These are phyloP conservation scores for Cantharis rustica DNA, from an alignment of 2,888 invertebrate species.

Conservation along the genomic window DNA sequence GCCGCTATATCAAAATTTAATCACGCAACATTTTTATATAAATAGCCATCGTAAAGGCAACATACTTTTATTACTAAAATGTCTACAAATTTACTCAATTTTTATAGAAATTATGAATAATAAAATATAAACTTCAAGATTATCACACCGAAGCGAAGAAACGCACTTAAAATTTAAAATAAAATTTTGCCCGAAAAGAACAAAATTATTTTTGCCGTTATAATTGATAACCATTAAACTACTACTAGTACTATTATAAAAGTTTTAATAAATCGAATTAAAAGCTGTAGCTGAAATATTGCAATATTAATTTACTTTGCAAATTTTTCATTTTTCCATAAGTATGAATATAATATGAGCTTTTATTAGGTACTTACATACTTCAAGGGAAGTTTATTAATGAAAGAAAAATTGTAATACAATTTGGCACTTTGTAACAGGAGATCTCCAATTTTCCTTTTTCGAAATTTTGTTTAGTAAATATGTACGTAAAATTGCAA, in stretches of 20 bases:
- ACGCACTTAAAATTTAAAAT: background rate
- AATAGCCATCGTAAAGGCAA: conserved; percentile 6
- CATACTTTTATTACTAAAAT: conserved; percentile 2
- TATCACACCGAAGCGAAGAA: background rate
- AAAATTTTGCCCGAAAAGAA: background rate
- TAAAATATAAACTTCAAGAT: background rate
- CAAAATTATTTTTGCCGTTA: background rate
- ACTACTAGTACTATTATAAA: background rate
- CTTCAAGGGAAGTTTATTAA: background rate
- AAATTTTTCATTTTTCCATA: background rate
- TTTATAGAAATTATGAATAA: background rate
- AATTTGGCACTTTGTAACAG: background rate
- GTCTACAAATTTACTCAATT: background rate
- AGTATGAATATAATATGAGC: background rate
- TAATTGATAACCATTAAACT: background rate
- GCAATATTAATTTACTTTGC: background rate
- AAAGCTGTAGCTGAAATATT: background rate
- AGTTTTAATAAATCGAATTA: background rate
- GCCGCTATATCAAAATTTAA: conserved; percentile 6
- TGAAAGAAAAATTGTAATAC: background rate
- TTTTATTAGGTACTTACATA: background rate
- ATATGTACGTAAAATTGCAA: too few relatives aligned
- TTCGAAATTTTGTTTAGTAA: background rate
- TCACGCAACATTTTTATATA: conserved; percentile 9
- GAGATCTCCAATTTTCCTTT: background rate